A percentile compares a stretch with the other conserved stretches of the same genome.
These are phyloP conservation scores for Cyprinodon diabolis DNA, from an alignment of 2,797 vertebrate species.

Conservation along the genomic window DNA sequence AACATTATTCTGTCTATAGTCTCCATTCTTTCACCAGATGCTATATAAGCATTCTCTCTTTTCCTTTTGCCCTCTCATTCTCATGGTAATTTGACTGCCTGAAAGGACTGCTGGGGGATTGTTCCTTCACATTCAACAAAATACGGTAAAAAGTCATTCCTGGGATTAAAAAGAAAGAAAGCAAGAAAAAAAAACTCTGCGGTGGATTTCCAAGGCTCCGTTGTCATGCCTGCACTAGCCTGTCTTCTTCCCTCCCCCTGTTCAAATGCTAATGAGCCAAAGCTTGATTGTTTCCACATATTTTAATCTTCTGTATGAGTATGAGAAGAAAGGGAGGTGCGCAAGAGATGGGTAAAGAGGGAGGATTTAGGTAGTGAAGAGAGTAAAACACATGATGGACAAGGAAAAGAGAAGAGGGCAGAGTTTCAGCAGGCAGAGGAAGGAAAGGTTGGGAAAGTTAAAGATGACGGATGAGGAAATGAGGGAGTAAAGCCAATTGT, in stretches of 20 bases:
- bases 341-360: constrained; percentile 33
- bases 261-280: constrained; percentile 83
- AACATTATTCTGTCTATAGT: constrained; percentile 75
- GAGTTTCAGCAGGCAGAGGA: constrained; percentile 22
- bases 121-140: constrained; percentile 79
- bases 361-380: constrained; percentile 47
- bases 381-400: constrained; percentile 45
- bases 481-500: constrained; percentile 42
- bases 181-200: constrained; percentile 54
- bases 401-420: constrained; percentile 36
- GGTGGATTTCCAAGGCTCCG: constrained; percentile 76
- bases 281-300: constrained; percentile 84
- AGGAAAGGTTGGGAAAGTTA: constrained; percentile 29
- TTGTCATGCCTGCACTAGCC: constrained; percentile 67
- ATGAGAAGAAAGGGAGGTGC: constrained; percentile 32
- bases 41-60: constrained; percentile 75
- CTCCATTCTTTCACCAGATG: constrained; percentile 72
- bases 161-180: constrained; percentile 68
- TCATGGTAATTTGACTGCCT: constrained; percentile 82
- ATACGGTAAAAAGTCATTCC: constrained; percentile 83
- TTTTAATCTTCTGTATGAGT: constrained; percentile 79
- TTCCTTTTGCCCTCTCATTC: constrained; percentile 74
- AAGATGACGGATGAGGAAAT: constrained; percentile 17
- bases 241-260: constrained; percentile 54
- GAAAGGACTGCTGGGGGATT: constrained; percentile 72